phyloP scores from a whole-genome alignment of 2,797 vertebrate species.

The Hippoglossus hippoglossus region DNA sequence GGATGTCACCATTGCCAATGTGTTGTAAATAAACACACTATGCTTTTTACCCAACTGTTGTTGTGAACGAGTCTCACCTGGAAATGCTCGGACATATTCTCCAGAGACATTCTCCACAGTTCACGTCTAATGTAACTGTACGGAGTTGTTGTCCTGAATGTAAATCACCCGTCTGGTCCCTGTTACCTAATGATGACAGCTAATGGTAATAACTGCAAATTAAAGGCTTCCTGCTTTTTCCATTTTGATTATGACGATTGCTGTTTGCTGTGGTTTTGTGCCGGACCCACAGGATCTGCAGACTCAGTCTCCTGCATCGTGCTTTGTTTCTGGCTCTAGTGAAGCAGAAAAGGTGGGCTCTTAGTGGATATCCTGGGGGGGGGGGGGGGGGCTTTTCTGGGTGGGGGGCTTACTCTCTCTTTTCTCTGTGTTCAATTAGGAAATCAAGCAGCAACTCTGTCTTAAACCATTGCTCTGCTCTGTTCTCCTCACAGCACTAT shows the following conservation, averaged over 20 bases:
- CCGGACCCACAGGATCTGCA: slow-evolving; percentile 45
- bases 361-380: slow-evolving; percentile 57
- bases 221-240: slow-evolving; percentile 38
- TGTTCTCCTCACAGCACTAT: slow-evolving; percentile 23
- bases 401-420: slow-evolving; percentile 26
- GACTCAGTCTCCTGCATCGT: slow-evolving; percentile 57
- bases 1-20: no score
- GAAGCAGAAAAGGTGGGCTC: slow-evolving; percentile 68
- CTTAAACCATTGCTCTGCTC: slow-evolving; percentile 14
- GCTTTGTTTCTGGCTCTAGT: slow-evolving; percentile 68
- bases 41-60: no score
- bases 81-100: no score
- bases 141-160: no score
- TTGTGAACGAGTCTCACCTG: no score
- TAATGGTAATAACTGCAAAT: slow-evolving; percentile 57
- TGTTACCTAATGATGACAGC: slow-evolving; percentile 46
- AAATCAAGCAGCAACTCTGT: slow-evolving; percentile 36
- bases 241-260: slow-evolving; percentile 44
- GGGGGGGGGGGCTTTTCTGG: not conserved
- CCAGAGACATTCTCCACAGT: no score
- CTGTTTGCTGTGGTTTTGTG: slow-evolving; percentile 50
- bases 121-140: no score
- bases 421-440: slow-evolving; percentile 33
- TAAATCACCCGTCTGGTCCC: slow-evolving; percentile 29
- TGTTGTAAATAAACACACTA: no score